phyloP scores from a whole-genome alignment of 1,140 invertebrate species.

The Zaprionus gabonicus region DNA sequence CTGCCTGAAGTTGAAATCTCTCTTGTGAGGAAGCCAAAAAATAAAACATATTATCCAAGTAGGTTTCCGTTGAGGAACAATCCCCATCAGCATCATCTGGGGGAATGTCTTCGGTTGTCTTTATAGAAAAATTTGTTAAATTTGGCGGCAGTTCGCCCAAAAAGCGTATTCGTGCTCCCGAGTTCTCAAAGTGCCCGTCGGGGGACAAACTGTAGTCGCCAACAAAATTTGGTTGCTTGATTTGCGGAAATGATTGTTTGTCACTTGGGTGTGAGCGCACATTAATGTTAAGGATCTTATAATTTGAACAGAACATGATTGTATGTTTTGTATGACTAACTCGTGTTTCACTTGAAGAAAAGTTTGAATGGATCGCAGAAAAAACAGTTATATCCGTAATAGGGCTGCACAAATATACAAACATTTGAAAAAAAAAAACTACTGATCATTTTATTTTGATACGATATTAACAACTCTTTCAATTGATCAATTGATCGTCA shows the following conservation, averaged over 20 bases:
- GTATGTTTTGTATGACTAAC: too few relatives aligned
- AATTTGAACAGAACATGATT: constrained; percentile 27
- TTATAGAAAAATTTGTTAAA: constrained; percentile 33
- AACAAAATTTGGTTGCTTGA: constrained; percentile 12
- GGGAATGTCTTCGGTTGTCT: background rate
- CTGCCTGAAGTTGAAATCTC: background rate
- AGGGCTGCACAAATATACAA: too few relatives aligned
- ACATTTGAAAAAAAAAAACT: too few relatives aligned
- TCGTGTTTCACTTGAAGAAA: background rate
- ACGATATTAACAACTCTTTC: too few relatives aligned
- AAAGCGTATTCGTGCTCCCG: constrained; percentile 12
- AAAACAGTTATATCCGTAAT: constrained; percentile 17
- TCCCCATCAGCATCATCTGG: background rate
- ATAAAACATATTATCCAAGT: constrained; percentile 49
- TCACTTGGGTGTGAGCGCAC: constrained; percentile 15
- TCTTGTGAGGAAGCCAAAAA: constrained; percentile 23
- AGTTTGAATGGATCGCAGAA: constrained; percentile 9
- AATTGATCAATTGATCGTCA: too few relatives aligned
- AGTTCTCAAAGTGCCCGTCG: constrained; percentile 32
- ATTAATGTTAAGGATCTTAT: constrained; percentile 28
- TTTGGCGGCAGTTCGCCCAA: background rate
- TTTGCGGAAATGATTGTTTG: constrained; percentile 14
- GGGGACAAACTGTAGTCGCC: constrained; percentile 53
- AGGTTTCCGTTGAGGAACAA: background rate
- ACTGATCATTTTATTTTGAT: too few relatives aligned